These are phyloP conservation scores for Epinotia nisella DNA, from an alignment of 2,888 invertebrate species.

Conservation along the genomic window DNA sequence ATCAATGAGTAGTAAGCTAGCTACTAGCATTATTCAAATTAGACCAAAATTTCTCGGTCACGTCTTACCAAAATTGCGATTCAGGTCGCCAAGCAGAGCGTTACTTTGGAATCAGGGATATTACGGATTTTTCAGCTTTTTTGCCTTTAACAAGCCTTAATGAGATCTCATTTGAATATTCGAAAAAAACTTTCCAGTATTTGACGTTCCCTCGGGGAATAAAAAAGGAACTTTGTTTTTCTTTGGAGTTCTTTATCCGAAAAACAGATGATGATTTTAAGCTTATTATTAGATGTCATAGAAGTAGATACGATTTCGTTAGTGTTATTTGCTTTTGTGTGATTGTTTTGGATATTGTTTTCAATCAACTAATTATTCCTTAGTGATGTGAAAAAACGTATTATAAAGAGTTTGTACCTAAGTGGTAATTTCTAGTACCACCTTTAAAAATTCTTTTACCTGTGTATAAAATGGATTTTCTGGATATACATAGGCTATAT, in stretches of 20 bases:
- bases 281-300: not conserved
- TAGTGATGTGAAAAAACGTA: no score
- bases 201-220: conserved; percentile 11
- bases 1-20: not conserved
- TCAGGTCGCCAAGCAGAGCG: conserved; percentile 28
- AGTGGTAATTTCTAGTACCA: no score
- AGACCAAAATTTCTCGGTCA: conserved; percentile 10
- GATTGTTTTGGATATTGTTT: no score
- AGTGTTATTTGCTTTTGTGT: no score
- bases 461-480: no score
- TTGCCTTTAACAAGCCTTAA: conserved; percentile 40
- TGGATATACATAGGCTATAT: no score
- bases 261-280: conserved; percentile 19
- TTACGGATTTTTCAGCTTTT: conserved; percentile 30
- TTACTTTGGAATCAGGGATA: conserved; percentile 37
- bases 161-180: conserved; percentile 43
- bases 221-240: conserved; percentile 28
- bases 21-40: conserved; percentile 2
- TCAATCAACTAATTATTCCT: no score
- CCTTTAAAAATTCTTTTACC: no score
- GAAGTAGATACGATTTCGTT: not conserved
- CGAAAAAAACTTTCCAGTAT: conserved; percentile 33
- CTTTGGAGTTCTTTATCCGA: not conserved
- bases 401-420: no score
- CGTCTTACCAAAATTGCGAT: conserved; percentile 32